Conservation (phyloP, 2,797 vertebrate genomes). For the Clarias laeviceps region DNA sequence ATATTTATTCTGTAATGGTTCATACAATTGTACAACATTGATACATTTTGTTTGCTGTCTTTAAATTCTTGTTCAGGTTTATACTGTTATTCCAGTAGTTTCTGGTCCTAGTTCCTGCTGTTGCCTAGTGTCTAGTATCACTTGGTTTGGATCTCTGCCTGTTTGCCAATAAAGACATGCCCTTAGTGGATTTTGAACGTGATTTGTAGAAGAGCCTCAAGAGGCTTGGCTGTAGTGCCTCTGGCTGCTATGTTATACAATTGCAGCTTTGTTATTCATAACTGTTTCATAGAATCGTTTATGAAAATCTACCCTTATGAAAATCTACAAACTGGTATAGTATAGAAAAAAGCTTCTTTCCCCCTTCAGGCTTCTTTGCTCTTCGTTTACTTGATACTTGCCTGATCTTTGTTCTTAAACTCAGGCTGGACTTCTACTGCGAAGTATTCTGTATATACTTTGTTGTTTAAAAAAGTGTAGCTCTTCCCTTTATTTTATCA, state of each 20-base stretch:
- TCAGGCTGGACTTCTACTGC: neutral
- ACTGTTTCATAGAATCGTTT: conserved; percentile 22
- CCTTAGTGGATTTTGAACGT: conserved; percentile 16
- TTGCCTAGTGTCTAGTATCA: neutral
- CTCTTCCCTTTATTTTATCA: conserved; percentile 23
- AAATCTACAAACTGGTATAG: conserved; percentile 39
- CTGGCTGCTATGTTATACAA: conserved; percentile 37
- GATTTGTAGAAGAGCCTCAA: conserved; percentile 8
- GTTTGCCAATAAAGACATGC: conserved; percentile 10
- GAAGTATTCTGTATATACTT: conserved; percentile 13
- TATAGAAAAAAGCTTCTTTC: conserved; percentile 5
- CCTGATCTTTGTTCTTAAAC: conserved; percentile 27
- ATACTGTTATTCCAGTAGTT: neutral
- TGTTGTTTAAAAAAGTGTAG: neutral
- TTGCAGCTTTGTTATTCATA: conserved; percentile 39
- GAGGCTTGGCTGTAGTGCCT: conserved; percentile 24
- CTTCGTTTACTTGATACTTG: conserved; percentile 10
- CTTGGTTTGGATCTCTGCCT: conserved; percentile 7
- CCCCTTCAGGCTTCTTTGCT: conserved; percentile 24
- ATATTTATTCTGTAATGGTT: no score
- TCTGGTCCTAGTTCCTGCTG: neutral
- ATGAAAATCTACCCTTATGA: conserved; percentile 39
- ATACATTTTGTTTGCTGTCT: neutral
- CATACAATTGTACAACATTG: no score
- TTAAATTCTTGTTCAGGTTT: neutral